phyloP scores from a whole-genome alignment of 1,140 invertebrate genomes.

The Drosophila nigrodunni region DNA sequence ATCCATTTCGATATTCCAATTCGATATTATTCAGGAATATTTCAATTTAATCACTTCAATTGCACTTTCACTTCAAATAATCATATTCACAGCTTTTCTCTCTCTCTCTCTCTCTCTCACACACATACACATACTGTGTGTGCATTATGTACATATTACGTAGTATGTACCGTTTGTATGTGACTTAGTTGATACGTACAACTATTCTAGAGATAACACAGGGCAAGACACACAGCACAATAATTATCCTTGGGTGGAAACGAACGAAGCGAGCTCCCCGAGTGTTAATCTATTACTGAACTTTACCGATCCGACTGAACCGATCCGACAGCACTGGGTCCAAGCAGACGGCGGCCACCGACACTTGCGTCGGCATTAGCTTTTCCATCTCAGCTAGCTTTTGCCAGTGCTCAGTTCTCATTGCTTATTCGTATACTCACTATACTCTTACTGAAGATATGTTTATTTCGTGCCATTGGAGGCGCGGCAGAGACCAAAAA shows the following conservation, averaged over 20 bases:
- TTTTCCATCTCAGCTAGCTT: neutral
- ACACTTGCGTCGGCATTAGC: neutral
- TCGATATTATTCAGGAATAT: neutral
- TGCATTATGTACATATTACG: neutral
- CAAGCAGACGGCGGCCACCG: neutral
- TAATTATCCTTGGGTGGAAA: slow-evolving; percentile 58
- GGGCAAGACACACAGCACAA: slow-evolving; percentile 49
- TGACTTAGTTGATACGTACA: slow-evolving; percentile 59
- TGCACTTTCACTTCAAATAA: slow-evolving; percentile 32
- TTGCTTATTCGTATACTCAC: neutral
- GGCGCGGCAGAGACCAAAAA: too few species aligned
- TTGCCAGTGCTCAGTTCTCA: neutral
- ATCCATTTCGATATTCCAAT: neutral
- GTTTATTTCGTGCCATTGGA: too few species aligned
- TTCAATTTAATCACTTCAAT: slow-evolving; percentile 6
- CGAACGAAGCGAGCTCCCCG: slow-evolving; percentile 73
- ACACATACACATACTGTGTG: neutral
- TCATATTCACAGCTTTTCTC: neutral
- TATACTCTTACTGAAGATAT: neutral
- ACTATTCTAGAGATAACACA: slow-evolving; percentile 71
- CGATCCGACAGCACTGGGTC: slow-evolving; percentile 29
- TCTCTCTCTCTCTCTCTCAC: neutral
- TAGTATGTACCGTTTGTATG: neutral
- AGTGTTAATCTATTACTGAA: slow-evolving; percentile 76
- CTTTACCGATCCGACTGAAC: slow-evolving; percentile 25